These are phyloP conservation scores for Patella ulyssiponensis DNA, from an alignment of 2,888 invertebrate genomes.

Conservation along the genomic window DNA sequence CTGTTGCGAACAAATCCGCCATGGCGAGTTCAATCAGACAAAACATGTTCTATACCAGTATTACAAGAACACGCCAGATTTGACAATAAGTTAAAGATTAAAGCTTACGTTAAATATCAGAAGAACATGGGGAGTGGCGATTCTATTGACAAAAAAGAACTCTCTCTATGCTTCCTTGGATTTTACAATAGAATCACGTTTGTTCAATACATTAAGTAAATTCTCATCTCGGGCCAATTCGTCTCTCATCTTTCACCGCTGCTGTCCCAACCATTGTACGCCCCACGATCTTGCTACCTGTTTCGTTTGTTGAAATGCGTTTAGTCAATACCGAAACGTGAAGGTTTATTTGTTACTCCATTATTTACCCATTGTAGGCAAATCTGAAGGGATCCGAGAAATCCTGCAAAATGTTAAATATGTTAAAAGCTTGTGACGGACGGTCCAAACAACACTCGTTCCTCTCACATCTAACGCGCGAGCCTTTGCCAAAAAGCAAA, in stretches of 20 bases:
- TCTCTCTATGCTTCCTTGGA: too few relatives aligned
- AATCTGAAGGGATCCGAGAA: conserved; percentile 20
- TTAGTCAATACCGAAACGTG: conserved; percentile 13
- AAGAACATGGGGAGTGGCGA: too few relatives aligned
- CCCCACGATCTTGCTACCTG: conserved; percentile 21
- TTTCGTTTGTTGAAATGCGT: conserved; percentile 10
- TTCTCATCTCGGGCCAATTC: not conserved
- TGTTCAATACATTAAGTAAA: conserved; percentile 2
- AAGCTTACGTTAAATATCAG: too few relatives aligned
- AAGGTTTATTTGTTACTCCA: conserved; percentile 21
- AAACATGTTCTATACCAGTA: too few relatives aligned
- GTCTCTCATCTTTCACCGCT: not conserved
- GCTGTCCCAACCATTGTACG: conserved; percentile 11
- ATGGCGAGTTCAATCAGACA: too few relatives aligned
- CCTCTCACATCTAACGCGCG: not conserved
- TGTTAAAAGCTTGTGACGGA: conserved; percentile 16
- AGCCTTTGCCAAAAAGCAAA: not conserved
- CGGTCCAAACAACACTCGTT: not conserved
- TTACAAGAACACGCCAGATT: too few relatives aligned
- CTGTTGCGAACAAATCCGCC: too few relatives aligned
- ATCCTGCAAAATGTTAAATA: conserved; percentile 16
- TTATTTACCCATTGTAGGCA: conserved; percentile 23
- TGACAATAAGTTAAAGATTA: too few relatives aligned
- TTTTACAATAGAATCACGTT: not conserved
- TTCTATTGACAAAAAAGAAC: too few relatives aligned